Conservation (phyloP, 35 echinoderm and acorn worm genomes). For the Strongylocentrotus purpuratus region DNA sequence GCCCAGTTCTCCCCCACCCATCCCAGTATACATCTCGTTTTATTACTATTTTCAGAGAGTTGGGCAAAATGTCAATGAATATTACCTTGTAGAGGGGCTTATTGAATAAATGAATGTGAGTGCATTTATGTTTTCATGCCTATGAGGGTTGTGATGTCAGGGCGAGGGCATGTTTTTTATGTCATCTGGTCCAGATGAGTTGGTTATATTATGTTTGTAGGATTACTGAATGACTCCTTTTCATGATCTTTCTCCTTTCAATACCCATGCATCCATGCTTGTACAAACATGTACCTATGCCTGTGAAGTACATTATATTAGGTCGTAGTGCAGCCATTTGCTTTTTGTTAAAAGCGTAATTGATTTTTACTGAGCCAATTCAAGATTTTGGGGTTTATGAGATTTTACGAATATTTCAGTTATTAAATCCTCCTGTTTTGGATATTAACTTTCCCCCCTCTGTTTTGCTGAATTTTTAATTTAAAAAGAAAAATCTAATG, state of each 20-base stretch:
- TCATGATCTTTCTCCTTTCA: not conserved
- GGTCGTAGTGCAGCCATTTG: not conserved
- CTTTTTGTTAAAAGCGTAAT: too few relatives aligned
- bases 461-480: not conserved
- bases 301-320: not conserved
- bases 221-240: not conserved
- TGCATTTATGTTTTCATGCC: not conserved
- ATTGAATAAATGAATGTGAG: conserved; percentile 26
- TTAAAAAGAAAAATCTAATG: not conserved
- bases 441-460: too few relatives aligned
- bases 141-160: conserved; percentile 5
- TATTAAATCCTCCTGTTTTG: too few relatives aligned
- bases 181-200: not conserved
- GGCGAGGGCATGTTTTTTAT: not conserved
- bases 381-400: too few relatives aligned
- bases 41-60: conserved; percentile 21
- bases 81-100: not conserved
- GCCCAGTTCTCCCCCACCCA: not conserved
- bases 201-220: not conserved
- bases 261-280: too few relatives aligned
- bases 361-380: too few relatives aligned
- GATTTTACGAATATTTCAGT: too few relatives aligned
- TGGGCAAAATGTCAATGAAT: conserved; percentile 38
- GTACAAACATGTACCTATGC: not conserved
- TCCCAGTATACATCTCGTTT: not conserved